phyloP scores from a whole-genome alignment of 2,797 vertebrate species.

The Synaphobranchus kaupii region DNA sequence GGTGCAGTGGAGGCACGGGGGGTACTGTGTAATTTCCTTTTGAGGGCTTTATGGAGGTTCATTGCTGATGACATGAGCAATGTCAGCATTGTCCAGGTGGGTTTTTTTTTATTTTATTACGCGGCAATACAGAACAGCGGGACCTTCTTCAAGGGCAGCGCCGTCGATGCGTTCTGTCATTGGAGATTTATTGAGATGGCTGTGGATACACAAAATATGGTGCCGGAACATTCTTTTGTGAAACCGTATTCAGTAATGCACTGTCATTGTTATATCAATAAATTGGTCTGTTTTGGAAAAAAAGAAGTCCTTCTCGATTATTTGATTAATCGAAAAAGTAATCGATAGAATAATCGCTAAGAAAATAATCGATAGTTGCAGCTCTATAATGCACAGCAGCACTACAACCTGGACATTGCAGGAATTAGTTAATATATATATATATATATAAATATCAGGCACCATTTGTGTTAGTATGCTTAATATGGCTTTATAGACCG shows the following conservation, averaged over 20 bases:
- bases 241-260: neutral
- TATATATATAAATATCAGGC: neutral
- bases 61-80: neutral
- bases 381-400: neutral
- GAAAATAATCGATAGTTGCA: too few relatives aligned
- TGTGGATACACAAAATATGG: neutral
- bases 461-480: neutral
- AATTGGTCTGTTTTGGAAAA: too few relatives aligned
- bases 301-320: too few relatives aligned
- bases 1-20: neutral
- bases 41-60: constrained; percentile 1
- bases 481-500: neutral
- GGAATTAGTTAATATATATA: neutral
- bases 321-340: too few relatives aligned
- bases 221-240: neutral
- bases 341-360: too few relatives aligned
- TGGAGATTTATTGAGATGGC: neutral
- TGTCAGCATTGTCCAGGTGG: constrained; percentile 12
- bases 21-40: neutral
- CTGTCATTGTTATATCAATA: too few relatives aligned
- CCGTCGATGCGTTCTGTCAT: neutral
- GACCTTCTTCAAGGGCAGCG: neutral
- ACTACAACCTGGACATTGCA: neutral
- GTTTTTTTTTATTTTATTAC: constrained; percentile 21
- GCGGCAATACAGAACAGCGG: neutral